Evolutionary conservation across 2,113 vertebrate genomes (phyloP), one percentile per base, ranked within the genome.

Genomic region (Oryzias melastigma): DNA sequence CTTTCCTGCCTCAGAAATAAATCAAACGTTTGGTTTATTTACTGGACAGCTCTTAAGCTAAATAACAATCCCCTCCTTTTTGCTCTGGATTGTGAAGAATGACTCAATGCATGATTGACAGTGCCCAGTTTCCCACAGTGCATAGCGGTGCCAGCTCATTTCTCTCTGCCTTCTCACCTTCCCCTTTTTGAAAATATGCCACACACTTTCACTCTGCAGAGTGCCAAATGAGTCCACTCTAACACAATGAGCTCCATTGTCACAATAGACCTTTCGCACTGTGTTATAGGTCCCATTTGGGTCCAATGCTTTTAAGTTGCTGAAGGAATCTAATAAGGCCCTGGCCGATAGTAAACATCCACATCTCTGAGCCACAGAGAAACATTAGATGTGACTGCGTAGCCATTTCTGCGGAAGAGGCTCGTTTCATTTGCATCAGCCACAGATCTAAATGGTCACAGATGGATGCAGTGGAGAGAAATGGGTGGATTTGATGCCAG

Each of bases 301-400:
- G 72, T 58, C 4, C 75, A 65, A 73, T 76, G 84, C 87, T 90
- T 90, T 90, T 85, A 88, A 84, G 85, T 84, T 77, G 82, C 83
- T 75, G 68, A 76, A 80, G 80, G 84, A 91, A 87, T 84, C 77
- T 70, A 85, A 85, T 81, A 83, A 78, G 73, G 79, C 75, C 71
- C 77, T 14, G 54, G 67, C 65, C 58, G 62, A 80, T 80, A 80
- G 80, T 91, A 89, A 91, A 88, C 81, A 84, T 84, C 74, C 76
- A 78, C 81, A 77, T 83, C 67, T 68, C 45, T 0, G 58, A 42
- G 70, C 63, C 58, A n/a, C 60, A 19, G 68, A 81, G 75, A 59
- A 85, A 86, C 71, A 60, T 4, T 56, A 75, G 75, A 71, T 8
- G 29, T 35, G 55, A 54, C 77, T 40, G 40, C 65, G 50, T 79